A percentile compares a stretch with the other conserved stretches of the same genome.
Conservation (phyloP, 1,140 invertebrate species). For the Heterodera schachtii region DNA sequence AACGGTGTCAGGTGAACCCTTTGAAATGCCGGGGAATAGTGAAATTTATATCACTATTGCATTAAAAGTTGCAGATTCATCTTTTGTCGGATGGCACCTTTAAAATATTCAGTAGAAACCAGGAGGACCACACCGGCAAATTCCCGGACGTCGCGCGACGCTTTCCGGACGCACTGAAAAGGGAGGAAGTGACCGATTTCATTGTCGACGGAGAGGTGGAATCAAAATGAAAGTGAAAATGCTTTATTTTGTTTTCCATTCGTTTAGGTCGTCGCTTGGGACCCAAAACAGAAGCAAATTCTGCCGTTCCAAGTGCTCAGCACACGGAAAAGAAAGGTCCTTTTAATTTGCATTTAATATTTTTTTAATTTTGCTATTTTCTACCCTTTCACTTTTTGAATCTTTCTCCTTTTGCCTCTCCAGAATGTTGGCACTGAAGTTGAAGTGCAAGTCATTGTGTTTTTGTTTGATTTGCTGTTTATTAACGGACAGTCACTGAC, state of each 20-base stretch:
- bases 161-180: constrained; percentile 69
- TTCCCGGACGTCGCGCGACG: constrained; percentile 88
- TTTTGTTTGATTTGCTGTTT: constrained; percentile 94
- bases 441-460: constrained; percentile 95
- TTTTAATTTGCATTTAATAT: neutral
- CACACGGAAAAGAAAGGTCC: constrained; percentile 90
- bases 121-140: constrained; percentile 95
- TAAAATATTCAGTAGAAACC: constrained; percentile 90
- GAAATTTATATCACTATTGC: constrained; percentile 33
- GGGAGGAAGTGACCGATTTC: constrained; percentile 72
- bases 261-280: constrained; percentile 81
- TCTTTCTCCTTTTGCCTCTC: constrained; percentile 1
- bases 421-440: constrained; percentile 73
- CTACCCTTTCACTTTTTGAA: constrained; percentile 24
- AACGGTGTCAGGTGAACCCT: constrained; percentile 82
- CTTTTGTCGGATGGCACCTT: constrained; percentile 72
- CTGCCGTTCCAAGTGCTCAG: constrained; percentile 94
- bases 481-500: constrained; percentile 88
- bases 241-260: neutral
- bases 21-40: neutral
- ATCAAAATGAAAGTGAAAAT: neutral
- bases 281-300: constrained; percentile 83
- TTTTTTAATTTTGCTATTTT: no score
- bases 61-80: constrained; percentile 74
- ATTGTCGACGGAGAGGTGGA: constrained; percentile 85